Evolutionary conservation across 1,140 invertebrate genomes (phyloP).

Genomic region (Globodera rostochiensis): DNA sequence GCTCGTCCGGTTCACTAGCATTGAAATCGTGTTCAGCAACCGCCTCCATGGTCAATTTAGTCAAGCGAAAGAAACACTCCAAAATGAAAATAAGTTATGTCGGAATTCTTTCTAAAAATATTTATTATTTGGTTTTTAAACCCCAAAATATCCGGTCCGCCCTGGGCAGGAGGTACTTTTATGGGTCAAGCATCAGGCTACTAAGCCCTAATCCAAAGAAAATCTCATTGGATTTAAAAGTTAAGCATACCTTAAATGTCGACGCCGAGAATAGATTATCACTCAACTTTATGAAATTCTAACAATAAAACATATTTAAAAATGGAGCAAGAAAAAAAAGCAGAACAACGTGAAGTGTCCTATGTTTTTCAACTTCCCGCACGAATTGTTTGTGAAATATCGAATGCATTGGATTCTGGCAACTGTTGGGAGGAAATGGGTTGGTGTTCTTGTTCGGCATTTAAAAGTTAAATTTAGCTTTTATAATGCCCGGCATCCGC

Average conservation of each 20-base stretch:
- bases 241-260: no score
- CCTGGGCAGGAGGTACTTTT: no score
- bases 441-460: constrained; percentile 23
- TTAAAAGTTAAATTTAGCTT: neutral
- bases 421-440: constrained; percentile 49
- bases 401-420: constrained; percentile 40
- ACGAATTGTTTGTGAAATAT: constrained; percentile 36
- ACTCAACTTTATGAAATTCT: no score
- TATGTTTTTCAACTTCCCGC: constrained; percentile 54
- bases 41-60: constrained; percentile 80
- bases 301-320: neutral
- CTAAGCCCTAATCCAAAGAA: no score
- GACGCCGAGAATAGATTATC: no score
- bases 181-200: no score
- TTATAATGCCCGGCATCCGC: constrained; percentile 48
- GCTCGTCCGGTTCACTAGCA: constrained; percentile 94
- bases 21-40: constrained; percentile 97
- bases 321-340: neutral
- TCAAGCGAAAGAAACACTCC: no score
- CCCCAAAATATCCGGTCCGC: no score
- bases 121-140: no score
- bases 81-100: no score
- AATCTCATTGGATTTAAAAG: no score
- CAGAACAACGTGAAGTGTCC: neutral
- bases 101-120: no score